A percentile compares a stretch with the other conserved stretches of the same genome.
These are phyloP conservation scores for Melopsittacus undulatus DNA, from an alignment of 2,797 vertebrate genomes.

Conservation along the genomic window DNA sequence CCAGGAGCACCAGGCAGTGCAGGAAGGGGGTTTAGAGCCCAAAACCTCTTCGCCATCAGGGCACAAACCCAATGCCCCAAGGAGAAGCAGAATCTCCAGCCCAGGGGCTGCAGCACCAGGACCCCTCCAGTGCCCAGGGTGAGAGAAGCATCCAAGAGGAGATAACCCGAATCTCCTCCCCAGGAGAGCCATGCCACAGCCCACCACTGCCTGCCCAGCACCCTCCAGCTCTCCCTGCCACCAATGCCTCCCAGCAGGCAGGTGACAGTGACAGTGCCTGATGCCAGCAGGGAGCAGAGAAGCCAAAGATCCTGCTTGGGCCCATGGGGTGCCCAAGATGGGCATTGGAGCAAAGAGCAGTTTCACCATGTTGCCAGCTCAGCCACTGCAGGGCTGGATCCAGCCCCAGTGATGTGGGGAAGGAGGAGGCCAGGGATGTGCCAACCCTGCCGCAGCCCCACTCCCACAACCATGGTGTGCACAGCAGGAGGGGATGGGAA, in stretches of 20 bases:
- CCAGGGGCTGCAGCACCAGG: rapidly evolving
- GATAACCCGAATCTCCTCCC: neutral
- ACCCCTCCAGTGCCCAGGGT: neutral
- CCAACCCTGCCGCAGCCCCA: neutral
- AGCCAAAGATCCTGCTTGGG: neutral
- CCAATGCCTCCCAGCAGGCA: neutral
- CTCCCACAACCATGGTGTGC: rapidly evolving
- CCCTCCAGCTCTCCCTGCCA: neutral
- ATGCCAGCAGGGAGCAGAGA: neutral
- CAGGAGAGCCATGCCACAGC: neutral
- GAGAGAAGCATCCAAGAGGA: neutral
- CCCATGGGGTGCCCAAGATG: neutral
- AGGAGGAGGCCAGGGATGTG: neutral
- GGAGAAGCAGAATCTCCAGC: neutral
- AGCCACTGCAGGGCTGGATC: neutral
- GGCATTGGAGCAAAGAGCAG: rapidly evolving
- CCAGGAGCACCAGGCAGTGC: neutral
- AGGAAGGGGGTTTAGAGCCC: neutral
- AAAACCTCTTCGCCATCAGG: neutral
- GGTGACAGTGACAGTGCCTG: neutral
- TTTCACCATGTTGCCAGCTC: neutral
- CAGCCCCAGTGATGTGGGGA: rapidly evolving
- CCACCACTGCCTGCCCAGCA: rapidly evolving
- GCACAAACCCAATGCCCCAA: neutral
- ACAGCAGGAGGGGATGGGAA: neutral